Evolutionary conservation across 2,888 invertebrate genomes (phyloP).

Genomic region (Steinernema hermaphroditum): DNA sequence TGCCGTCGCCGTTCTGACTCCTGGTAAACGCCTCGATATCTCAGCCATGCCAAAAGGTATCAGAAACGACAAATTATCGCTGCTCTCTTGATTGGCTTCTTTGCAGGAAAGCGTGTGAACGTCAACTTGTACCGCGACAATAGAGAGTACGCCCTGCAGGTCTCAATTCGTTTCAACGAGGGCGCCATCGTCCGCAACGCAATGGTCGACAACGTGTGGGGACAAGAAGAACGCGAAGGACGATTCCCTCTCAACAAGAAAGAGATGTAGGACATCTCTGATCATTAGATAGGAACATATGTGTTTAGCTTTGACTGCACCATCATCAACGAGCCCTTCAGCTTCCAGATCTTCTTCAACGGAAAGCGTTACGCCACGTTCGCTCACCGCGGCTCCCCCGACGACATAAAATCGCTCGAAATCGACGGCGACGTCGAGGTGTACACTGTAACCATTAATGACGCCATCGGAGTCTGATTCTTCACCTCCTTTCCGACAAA

Average conservation of each 20-base stretch:
- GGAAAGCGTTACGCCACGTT: constrained; percentile 58
- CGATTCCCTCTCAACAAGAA: constrained; percentile 58
- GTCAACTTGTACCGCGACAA: constrained; percentile 62
- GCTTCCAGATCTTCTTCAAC: constrained; percentile 63
- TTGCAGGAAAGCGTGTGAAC: constrained; percentile 61
- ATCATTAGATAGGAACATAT: background rate
- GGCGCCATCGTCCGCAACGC: constrained; percentile 65
- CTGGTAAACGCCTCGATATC: constrained; percentile 63
- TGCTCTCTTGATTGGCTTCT: background rate
- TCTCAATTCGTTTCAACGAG: constrained; percentile 64
- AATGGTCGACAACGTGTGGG: constrained; percentile 62
- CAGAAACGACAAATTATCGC: background rate
- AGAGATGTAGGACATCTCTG: constrained; percentile 49
- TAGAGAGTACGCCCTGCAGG: constrained; percentile 63
- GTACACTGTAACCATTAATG: constrained; percentile 64
- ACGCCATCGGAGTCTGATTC: constrained; percentile 51
- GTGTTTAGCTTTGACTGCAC: constrained; percentile 62
- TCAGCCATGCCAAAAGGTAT: constrained; percentile 60
- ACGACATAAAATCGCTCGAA: constrained; percentile 61
- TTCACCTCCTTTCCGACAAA: background rate
- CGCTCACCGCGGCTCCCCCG: constrained; percentile 60
- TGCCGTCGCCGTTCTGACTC: constrained; percentile 61
- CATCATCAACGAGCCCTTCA: constrained; percentile 64
- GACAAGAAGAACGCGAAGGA: constrained; percentile 65
- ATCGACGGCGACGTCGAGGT: constrained; percentile 56